These are phyloP conservation scores for Cyclopterus lumpus DNA, from an alignment of 2,797 vertebrate species.

Conservation along the genomic window DNA sequence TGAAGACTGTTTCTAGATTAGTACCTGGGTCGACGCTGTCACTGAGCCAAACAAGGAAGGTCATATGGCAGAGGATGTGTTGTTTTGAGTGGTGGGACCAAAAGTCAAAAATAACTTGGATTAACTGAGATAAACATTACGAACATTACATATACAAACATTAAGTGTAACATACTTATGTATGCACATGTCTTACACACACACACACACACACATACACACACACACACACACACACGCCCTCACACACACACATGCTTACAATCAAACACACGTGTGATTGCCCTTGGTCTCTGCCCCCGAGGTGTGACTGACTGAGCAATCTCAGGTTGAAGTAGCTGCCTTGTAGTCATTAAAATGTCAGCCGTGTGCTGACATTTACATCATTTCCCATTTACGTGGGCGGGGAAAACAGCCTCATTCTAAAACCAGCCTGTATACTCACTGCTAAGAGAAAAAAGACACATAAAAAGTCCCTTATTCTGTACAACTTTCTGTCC, in stretches of 20 bases:
- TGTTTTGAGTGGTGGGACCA: neutral
- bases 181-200: neutral
- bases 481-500: slow-evolving; percentile 1
- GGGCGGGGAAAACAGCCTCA: slow-evolving; percentile 35
- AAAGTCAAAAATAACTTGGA: neutral
- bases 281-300: slow-evolving; percentile 30
- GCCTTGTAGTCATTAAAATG: slow-evolving; percentile 77
- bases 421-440: slow-evolving; percentile 28
- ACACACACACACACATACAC: neutral
- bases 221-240: neutral
- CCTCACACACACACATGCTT: neutral
- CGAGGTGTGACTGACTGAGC: slow-evolving; percentile 60
- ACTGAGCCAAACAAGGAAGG: slow-evolving; percentile 4
- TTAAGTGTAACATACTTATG: neutral
- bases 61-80: neutral
- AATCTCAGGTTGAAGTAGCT: slow-evolving; percentile 61
- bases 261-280: slow-evolving; percentile 6
- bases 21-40: neutral
- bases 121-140: neutral
- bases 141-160: neutral
- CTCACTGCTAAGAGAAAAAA: slow-evolving; percentile 15
- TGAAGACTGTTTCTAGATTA: slow-evolving; percentile 21
- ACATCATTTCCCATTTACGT: slow-evolving; percentile 63
- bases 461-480: neutral
- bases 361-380: slow-evolving; percentile 74